These are phyloP conservation scores for Belgica antarctica DNA, from an alignment of 2,888 invertebrate genomes.

Conservation along the genomic window DNA sequence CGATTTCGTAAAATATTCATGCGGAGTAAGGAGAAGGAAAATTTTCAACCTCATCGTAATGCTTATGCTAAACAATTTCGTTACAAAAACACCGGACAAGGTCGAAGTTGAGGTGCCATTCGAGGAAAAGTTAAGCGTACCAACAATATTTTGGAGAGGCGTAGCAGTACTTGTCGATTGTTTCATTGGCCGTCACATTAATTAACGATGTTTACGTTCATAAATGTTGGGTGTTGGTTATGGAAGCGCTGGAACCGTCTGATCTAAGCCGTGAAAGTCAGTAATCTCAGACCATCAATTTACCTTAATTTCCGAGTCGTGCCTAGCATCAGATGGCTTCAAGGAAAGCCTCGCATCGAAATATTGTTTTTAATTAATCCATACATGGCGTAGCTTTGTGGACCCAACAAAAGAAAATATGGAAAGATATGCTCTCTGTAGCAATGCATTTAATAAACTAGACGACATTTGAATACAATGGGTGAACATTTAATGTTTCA, in stretches of 20 bases:
- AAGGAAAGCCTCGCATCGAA: too few relatives aligned
- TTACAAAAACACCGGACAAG: too few relatives aligned
- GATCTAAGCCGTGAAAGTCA: too few relatives aligned
- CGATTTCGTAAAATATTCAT: conserved; percentile 39
- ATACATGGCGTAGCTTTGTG: conserved; percentile 6
- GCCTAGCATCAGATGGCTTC: too few relatives aligned
- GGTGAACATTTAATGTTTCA: conserved; percentile 1
- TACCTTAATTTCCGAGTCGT: too few relatives aligned
- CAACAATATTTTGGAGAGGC: too few relatives aligned
- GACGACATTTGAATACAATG: conserved; percentile 18
- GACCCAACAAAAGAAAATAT: background rate
- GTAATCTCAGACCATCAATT: too few relatives aligned
- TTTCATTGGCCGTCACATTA: conserved; percentile 17
- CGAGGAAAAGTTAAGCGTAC: too few relatives aligned
- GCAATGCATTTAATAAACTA: conserved; percentile 1
- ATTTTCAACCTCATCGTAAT: background rate
- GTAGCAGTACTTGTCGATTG: background rate
- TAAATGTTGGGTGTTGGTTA: conserved; percentile 22
- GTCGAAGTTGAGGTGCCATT: conserved; percentile 15
- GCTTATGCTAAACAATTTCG: background rate
- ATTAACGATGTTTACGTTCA: conserved; percentile 23
- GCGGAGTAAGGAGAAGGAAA: background rate
- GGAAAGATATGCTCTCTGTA: conserved; percentile 4
- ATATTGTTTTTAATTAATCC: conserved; percentile 17
- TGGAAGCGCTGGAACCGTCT: background rate